Base-by-base conservation (phyloP, 2,113 vertebrate species). In the Corydoras maculifer region DNA sequence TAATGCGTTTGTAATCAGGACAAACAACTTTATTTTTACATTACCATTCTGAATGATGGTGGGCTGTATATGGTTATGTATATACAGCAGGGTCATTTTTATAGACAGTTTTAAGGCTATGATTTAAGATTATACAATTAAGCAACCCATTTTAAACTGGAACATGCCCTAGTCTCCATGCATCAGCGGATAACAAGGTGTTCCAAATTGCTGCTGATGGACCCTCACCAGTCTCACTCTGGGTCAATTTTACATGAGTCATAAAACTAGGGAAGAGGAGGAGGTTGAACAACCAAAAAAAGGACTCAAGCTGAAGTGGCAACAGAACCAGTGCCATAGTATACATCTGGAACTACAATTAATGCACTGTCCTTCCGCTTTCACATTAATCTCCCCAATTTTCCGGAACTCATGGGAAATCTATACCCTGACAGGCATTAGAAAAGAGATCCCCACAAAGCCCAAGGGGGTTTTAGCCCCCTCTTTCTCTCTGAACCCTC, bases 311-410 rank as follows among this genome's bases (percentile, higher is more conserved):
- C 74, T 15, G 76, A 75, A 74, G 29, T 53, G 75, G 81, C 81
- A 81, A 63, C 58, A 68, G 55, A 31, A 66, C 54, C 50, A 68
- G 75, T 75, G 75, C 82, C 81, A 75, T 58, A 59, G 32, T 62
- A 14, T 59, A 77, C 84, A 88, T 87, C 86, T 88, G 89, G 87
- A 86, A 86, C 85, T 74, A n/a, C 81, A 83, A 89, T 89, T 87
- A 89, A 79, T 80, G 15, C 81, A 68, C 75, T 59, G 53, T 81
- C 85, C 83, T 80, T 84, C 84, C 84, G 82, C 85, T 71, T 58
- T 81, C 73, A 79, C 82, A 86, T 86, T 87, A 87, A 89, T 89
- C 86, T 88, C 65, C 32, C 78, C 85, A 84, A 88, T 88, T 88
- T 87, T 86, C 85, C 78, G 82, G 84, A 88, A 88, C 86, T 85